These are phyloP conservation scores for Pampus argenteus DNA, from an alignment of 2,797 vertebrate genomes.

Conservation along the genomic window DNA sequence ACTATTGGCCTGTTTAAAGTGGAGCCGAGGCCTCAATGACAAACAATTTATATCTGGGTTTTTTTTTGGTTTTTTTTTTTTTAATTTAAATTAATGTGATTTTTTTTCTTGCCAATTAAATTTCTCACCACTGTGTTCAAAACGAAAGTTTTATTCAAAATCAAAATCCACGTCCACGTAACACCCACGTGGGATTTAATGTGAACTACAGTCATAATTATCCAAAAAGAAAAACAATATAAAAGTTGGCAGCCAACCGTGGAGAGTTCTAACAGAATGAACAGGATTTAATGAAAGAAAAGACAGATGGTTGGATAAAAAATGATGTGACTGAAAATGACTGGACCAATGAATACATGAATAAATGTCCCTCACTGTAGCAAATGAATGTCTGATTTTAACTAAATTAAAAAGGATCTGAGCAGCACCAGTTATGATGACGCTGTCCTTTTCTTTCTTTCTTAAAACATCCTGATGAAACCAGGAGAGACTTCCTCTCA, in stretches of 20 bases:
- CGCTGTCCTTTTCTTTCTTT: too few relatives aligned
- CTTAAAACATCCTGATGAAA: too few relatives aligned
- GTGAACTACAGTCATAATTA: constrained; percentile 33
- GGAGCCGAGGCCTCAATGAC: not conserved
- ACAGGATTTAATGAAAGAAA: constrained; percentile 59
- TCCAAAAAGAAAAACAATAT: constrained; percentile 7
- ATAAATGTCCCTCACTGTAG: constrained; percentile 42
- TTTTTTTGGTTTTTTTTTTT: not conserved
- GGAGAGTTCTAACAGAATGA: constrained; percentile 38
- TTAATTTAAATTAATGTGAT: too few relatives aligned
- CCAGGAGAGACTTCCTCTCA: too few relatives aligned
- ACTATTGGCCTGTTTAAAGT: not conserved
- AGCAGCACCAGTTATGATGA: too few relatives aligned
- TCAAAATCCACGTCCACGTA: not conserved
- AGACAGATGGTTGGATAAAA: constrained; percentile 72
- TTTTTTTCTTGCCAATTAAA: not conserved
- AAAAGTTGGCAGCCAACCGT: constrained; percentile 42
- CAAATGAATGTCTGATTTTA: constrained; percentile 52
- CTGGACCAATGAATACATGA: constrained; percentile 64
- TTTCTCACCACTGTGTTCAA: not conserved
- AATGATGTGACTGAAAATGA: constrained; percentile 59
- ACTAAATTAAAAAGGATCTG: constrained; percentile 56
- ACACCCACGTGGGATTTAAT: constrained; percentile 3
- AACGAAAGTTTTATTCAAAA: constrained; percentile 4
- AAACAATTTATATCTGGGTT: not conserved